These are phyloP conservation scores for Lepidurus apus DNA, from an alignment of 1,140 invertebrate genomes.

Conservation along the genomic window DNA sequence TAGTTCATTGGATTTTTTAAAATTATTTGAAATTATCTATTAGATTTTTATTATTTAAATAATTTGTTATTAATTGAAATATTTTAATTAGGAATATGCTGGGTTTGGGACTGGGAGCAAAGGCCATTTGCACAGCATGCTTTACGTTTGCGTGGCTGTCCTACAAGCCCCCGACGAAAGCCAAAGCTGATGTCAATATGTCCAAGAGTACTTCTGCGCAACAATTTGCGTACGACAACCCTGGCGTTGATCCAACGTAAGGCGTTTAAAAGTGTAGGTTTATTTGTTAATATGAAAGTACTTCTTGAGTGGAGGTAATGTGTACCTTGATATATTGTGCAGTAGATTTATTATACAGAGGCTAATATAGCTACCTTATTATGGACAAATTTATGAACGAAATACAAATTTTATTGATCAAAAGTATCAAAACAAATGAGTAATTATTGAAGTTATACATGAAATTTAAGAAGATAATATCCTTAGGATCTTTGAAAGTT, in stretches of 20 bases:
- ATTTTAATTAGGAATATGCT: constrained; percentile 21
- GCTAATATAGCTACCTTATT: too few species aligned
- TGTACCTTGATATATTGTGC: not conserved
- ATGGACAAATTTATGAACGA: too few species aligned
- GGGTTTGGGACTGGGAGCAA: constrained; percentile 13
- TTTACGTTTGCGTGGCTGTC: constrained; percentile 22
- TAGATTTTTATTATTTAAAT: too few species aligned
- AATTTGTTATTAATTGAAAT: too few species aligned
- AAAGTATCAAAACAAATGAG: too few species aligned
- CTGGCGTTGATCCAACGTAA: not conserved
- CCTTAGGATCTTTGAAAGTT: too few species aligned
- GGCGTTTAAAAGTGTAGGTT: not conserved
- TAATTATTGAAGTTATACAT: too few species aligned
- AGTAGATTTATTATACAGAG: not conserved
- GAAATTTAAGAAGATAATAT: too few species aligned
- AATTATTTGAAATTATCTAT: too few species aligned
- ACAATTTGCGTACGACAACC: not conserved
- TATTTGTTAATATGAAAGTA: not conserved
- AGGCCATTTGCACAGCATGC: not conserved
- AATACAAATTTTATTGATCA: too few species aligned
- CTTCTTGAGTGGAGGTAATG: not conserved
- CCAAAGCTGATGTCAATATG: not conserved
- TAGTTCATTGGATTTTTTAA: too few species aligned
- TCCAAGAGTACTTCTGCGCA: not conserved
- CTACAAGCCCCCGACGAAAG: constrained; percentile 7